phyloP scores from a whole-genome alignment of 2,888 invertebrate genomes.

The Cosmopolites sordidus region DNA sequence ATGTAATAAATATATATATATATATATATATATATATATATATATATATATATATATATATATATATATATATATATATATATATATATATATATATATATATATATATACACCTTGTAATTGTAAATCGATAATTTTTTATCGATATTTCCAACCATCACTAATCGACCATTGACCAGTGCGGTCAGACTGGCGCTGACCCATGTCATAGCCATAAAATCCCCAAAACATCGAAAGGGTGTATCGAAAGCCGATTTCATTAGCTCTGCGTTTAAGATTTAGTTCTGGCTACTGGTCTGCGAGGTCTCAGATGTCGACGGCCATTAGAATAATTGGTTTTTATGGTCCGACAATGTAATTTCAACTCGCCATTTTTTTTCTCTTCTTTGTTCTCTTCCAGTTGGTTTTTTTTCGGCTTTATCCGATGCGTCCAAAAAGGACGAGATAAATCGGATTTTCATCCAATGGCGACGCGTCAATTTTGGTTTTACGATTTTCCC shows the following conservation, averaged over 20 bases:
- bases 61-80: too few relatives aligned
- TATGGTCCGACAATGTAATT: conserved; percentile 3
- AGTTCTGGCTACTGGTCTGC: conserved; percentile 21
- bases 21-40: too few relatives aligned
- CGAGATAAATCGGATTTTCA: too few relatives aligned
- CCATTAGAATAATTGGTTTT: conserved; percentile 25
- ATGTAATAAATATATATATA: too few relatives aligned
- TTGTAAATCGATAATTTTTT: too few relatives aligned
- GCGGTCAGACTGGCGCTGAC: conserved; percentile 2
- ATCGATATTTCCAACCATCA: not conserved
- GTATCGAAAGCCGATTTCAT: conserved; percentile 36
- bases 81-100: too few relatives aligned
- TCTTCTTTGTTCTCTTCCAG: not conserved
- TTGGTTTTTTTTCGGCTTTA: not conserved
- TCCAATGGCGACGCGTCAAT: too few relatives aligned
- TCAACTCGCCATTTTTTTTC: not conserved
- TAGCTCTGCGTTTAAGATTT: conserved; percentile 17
- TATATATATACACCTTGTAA: too few relatives aligned
- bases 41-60: too few relatives aligned
- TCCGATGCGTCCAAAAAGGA: too few relatives aligned
- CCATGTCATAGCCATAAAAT: conserved; percentile 28
- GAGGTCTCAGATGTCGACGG: conserved; percentile 10
- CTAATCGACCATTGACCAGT: not conserved
- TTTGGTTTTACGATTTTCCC: too few relatives aligned
- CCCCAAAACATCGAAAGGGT: conserved; percentile 40